Conservation (phyloP, 2,797 vertebrate genomes). For the Squalus acanthias region DNA sequence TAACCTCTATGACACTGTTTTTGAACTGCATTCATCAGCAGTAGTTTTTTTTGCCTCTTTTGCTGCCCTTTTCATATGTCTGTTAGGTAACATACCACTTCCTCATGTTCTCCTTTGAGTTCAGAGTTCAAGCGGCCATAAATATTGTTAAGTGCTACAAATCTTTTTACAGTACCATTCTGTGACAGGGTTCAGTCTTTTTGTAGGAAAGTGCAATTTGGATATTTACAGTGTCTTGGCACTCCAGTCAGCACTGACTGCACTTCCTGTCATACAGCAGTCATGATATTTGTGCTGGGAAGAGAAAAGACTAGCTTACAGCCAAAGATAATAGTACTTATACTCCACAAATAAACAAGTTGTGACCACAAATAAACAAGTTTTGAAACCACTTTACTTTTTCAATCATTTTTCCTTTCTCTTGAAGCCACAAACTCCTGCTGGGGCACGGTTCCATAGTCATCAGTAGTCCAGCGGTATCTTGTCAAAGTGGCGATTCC, state of each 20-base stretch:
- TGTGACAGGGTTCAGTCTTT: constrained; percentile 22
- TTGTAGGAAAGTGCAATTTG: constrained; percentile 14
- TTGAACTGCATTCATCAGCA: constrained; percentile 37
- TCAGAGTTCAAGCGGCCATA: constrained; percentile 33
- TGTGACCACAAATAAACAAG: not conserved
- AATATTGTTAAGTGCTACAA: constrained; percentile 34
- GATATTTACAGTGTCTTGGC: constrained; percentile 1
- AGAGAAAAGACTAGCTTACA: not conserved
- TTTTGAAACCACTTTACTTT: not conserved
- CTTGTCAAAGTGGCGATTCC: not conserved
- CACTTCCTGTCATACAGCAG: not conserved
- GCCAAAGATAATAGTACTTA: not conserved
- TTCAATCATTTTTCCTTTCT: not conserved
- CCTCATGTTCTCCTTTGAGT: constrained; percentile 3
- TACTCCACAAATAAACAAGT: not conserved
- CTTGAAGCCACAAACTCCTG: not conserved
- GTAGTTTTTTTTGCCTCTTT: constrained; percentile 18
- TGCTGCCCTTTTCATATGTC: constrained; percentile 32
- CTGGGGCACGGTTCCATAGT: not conserved
- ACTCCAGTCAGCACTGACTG: not conserved
- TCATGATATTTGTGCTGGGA: not conserved
- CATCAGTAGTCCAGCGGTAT: not conserved
- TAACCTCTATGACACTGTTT: constrained; percentile 40
- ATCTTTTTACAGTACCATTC: constrained; percentile 23
- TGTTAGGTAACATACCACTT: constrained; percentile 16